Percentiles rank a stretch among this genome's conserved stretches.
These are phyloP conservation scores for Diachrysia chrysitis DNA, from an alignment of 2,888 invertebrate genomes.

Conservation along the genomic window DNA sequence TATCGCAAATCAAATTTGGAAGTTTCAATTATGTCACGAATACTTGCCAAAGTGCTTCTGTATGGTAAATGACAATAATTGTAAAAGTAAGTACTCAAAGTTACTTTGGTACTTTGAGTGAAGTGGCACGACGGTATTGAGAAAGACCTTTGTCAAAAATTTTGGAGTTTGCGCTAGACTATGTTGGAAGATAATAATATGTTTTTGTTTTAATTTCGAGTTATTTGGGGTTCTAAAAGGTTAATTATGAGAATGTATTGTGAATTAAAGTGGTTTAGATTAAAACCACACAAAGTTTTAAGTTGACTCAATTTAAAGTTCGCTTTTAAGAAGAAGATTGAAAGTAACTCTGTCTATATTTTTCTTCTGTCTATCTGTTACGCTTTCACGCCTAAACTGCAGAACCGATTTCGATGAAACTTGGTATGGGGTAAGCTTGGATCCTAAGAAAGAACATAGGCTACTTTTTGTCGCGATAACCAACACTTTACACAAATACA, in stretches of 20 bases:
- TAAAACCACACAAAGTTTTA: neutral
- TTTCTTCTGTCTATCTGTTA: too few species aligned
- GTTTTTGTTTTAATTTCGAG: slow-evolving; percentile 16
- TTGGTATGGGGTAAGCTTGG: too few species aligned
- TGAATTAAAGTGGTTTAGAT: slow-evolving; percentile 1
- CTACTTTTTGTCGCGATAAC: too few species aligned
- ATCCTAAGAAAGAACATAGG: too few species aligned
- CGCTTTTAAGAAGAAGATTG: neutral
- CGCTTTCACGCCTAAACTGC: too few species aligned
- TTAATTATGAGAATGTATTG: slow-evolving; percentile 3
- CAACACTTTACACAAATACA: too few species aligned
- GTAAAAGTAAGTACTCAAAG: slow-evolving; percentile 45
- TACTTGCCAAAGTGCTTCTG: slow-evolving; percentile 33
- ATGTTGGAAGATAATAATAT: slow-evolving; percentile 19
- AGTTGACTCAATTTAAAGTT: neutral
- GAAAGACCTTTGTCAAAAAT: slow-evolving; percentile 40
- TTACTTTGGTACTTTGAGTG: slow-evolving; percentile 38
- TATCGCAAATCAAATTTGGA: slow-evolving; percentile 49
- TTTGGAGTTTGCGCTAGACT: slow-evolving; percentile 15
- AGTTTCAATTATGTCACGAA: slow-evolving; percentile 47
- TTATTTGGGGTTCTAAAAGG: neutral
- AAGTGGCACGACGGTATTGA: slow-evolving; percentile 16
- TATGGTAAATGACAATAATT: slow-evolving; percentile 56
- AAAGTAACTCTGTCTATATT: too few species aligned
- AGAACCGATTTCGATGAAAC: too few species aligned